A percentile compares a stretch with the other conserved stretches of the same genome.
These are phyloP conservation scores for Philopedon plagiatum DNA, from an alignment of 2,888 invertebrate genomes.

Conservation along the genomic window DNA sequence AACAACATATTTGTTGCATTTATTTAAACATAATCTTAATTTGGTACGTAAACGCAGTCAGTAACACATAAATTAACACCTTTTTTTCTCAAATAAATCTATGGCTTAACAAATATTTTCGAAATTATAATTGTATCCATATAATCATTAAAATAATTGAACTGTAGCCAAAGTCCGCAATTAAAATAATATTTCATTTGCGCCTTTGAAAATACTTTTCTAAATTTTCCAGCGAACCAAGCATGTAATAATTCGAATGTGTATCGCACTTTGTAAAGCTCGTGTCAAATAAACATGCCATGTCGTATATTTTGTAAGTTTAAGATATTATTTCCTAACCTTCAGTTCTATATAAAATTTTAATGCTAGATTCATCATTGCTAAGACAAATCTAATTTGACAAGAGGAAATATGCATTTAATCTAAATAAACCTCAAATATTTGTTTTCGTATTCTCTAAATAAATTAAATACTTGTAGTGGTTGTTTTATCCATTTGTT, in stretches of 20 bases:
- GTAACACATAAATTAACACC: too few relatives aligned
- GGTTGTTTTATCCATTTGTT: too few relatives aligned
- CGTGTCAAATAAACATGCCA: slow-evolving; percentile 25
- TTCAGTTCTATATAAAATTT: too few relatives aligned
- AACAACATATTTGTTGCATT: too few relatives aligned
- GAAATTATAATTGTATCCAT: slow-evolving; percentile 31
- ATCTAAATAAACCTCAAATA: too few relatives aligned
- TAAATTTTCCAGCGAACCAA: slow-evolving; percentile 31
- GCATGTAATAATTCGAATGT: slow-evolving; percentile 38
- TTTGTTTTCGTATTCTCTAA: too few relatives aligned
- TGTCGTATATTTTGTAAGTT: slow-evolving; percentile 3
- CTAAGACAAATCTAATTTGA: too few relatives aligned
- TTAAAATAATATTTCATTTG: slow-evolving; percentile 46
- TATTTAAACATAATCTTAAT: too few relatives aligned
- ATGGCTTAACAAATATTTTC: slow-evolving; percentile 20
- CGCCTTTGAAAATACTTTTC: slow-evolving; percentile 36
- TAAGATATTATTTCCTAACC: background rate
- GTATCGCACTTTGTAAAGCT: slow-evolving; percentile 21
- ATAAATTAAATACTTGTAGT: too few relatives aligned
- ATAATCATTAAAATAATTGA: slow-evolving; percentile 48
- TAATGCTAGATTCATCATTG: too few relatives aligned
- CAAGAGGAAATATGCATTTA: too few relatives aligned
- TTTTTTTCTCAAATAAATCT: slow-evolving; percentile 13
- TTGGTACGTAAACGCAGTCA: too few relatives aligned
- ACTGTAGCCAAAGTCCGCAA: slow-evolving; percentile 43